These are phyloP conservation scores for Eupithecia pulchellata DNA, from an alignment of 2,888 invertebrate genomes.

Conservation along the genomic window DNA sequence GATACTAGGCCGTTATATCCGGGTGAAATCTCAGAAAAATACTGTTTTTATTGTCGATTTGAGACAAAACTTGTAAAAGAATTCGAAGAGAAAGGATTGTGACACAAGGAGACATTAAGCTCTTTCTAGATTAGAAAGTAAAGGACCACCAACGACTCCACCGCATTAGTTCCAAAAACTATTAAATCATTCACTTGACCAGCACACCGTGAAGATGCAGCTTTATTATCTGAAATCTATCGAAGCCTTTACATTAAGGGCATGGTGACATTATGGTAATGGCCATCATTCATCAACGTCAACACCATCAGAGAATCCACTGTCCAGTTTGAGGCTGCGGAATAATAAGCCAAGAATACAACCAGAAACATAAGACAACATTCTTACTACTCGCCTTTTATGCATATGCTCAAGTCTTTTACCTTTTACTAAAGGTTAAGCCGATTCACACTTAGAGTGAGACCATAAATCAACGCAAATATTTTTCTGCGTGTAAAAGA, in stretches of 20 bases:
- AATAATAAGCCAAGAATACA: conserved; percentile 18
- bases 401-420: conserved; percentile 6
- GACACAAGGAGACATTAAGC: conserved; percentile 10
- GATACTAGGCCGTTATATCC: too few relatives aligned
- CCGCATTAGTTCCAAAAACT: conserved; percentile 30
- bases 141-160: conserved; percentile 42
- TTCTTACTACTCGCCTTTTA: conserved; percentile 10
- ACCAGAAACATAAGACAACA: conserved; percentile 17
- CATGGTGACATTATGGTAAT: conserved; percentile 42
- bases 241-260: conserved; percentile 28
- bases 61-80: background rate
- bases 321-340: conserved; percentile 29
- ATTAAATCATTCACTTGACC: conserved; percentile 41
- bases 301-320: conserved; percentile 39
- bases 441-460: conserved; percentile 21
- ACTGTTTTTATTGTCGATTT: background rate
- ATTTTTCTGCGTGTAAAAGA: background rate
- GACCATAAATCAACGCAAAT: conserved; percentile 8
- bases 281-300: conserved; percentile 45
- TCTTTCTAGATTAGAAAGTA: conserved; percentile 21
- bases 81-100: conserved; percentile 14
- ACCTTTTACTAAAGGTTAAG: conserved; percentile 1
- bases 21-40: background rate
- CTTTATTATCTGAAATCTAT: conserved; percentile 35
- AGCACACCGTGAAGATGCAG: conserved; percentile 39